Conservation (phyloP, 2,113 vertebrate genomes). For the Shinisaurus crocodilurus region DNA sequence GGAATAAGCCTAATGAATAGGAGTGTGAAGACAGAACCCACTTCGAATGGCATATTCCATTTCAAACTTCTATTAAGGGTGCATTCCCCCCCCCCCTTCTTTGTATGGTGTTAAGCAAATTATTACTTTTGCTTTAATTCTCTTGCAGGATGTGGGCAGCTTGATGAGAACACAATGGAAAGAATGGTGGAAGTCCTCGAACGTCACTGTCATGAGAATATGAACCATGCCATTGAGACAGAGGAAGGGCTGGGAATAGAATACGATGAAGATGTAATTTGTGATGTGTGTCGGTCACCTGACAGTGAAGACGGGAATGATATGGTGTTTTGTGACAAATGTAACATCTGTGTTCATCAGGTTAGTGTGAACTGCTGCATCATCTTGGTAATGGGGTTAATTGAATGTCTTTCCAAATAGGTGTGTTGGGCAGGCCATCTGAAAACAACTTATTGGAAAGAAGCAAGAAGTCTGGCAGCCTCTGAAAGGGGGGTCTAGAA, state of each 20-base stretch:
- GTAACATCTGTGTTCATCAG: constrained; percentile 99
- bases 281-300: constrained; percentile 97
- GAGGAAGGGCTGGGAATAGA: constrained; percentile 97
- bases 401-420: background rate
- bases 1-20: background rate
- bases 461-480: background rate
- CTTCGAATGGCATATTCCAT: constrained; percentile 19
- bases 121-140: constrained; percentile 47
- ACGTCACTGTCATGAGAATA: constrained; percentile 93
- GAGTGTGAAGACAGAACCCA: background rate
- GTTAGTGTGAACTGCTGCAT: constrained; percentile 69
- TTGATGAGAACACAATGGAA: constrained; percentile 95
- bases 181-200: constrained; percentile 93
- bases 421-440: background rate
- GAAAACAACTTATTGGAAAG: background rate
- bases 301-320: constrained; percentile 98
- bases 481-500: background rate
- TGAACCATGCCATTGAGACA: constrained; percentile 97
- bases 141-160: constrained; percentile 81
- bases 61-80: constrained; percentile 1
- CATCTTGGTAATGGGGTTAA: background rate
- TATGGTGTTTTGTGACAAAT: constrained; percentile 99
- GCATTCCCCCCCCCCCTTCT: background rate
- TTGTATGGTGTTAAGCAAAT: background rate
- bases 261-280: constrained; percentile 98